These are phyloP conservation scores for Catalaphyllia jardinei DNA, from an alignment of 64 coral and sea anemone species.

Conservation along the genomic window DNA sequence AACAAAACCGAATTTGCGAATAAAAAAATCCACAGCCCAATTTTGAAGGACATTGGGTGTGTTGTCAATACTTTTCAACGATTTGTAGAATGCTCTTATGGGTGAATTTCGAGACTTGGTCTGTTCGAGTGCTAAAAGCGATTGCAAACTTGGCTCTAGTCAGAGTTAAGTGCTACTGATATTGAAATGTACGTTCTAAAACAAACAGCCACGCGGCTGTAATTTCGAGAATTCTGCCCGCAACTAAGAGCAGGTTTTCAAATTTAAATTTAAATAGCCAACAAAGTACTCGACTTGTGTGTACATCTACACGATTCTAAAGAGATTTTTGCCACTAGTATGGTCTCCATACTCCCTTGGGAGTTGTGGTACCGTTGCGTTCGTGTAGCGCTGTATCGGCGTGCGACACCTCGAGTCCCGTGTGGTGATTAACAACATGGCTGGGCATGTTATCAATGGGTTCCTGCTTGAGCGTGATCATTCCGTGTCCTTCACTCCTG, in stretches of 20 bases:
- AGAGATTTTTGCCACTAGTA: conserved; percentile 45
- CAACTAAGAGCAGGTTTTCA: neutral
- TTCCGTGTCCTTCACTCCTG: conserved; percentile 68
- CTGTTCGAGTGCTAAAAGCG: neutral
- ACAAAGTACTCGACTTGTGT: neutral
- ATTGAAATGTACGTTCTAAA: conserved; percentile 7
- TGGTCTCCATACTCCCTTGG: conserved; percentile 88
- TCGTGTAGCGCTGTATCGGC: conserved; percentile 61
- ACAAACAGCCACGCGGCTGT: neutral
- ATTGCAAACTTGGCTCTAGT: neutral
- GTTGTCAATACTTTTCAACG: conserved; percentile 5
- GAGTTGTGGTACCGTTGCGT: conserved; percentile 76
- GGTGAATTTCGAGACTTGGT: neutral
- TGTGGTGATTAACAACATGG: conserved; percentile 77
- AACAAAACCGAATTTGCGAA: neutral
- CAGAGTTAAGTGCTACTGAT: neutral
- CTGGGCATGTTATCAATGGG: conserved; percentile 68
- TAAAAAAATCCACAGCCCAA: conserved; percentile 7
- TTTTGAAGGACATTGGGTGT: neutral
- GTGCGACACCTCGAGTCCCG: conserved; percentile 66
- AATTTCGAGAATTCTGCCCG: neutral
- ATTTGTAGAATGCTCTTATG: neutral
- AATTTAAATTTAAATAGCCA: neutral
- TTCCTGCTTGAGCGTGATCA: conserved; percentile 84
- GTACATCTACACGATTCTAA: neutral